These are phyloP conservation scores for Chaenocephalus aceratus DNA, from an alignment of 2,113 vertebrate species.

Conservation along the genomic window DNA sequence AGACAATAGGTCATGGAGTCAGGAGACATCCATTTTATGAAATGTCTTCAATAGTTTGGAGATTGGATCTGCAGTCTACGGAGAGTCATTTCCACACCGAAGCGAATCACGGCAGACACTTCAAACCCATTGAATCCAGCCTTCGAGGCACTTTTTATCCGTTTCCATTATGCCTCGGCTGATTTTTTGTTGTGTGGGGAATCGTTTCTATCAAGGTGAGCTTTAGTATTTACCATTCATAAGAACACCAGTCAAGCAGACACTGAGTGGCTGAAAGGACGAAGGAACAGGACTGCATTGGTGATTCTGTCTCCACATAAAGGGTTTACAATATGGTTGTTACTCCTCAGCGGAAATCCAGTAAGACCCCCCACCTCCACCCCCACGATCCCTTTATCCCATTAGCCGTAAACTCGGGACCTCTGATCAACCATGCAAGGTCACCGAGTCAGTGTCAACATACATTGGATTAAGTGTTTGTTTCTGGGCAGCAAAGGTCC, in stretches of 20 bases:
- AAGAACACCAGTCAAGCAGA: constrained; percentile 35
- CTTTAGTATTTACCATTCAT: constrained; percentile 43
- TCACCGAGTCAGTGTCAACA: constrained; percentile 51
- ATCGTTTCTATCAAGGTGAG: constrained; percentile 55
- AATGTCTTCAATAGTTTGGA: constrained; percentile 48
- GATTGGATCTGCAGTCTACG: constrained; percentile 42
- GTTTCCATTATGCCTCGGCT: constrained; percentile 40
- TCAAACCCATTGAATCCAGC: constrained; percentile 45
- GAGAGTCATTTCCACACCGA: constrained; percentile 29
- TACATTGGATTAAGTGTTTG: neutral
- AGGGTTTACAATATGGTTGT: constrained; percentile 32
- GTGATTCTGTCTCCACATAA: constrained; percentile 7
- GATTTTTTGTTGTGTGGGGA: constrained; percentile 51
- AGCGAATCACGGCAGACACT: constrained; percentile 29
- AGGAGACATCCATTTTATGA: constrained; percentile 39
- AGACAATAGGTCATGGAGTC: constrained; percentile 63
- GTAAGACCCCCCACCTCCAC: constrained; percentile 34
- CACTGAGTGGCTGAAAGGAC: constrained; percentile 28
- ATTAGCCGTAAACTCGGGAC: constrained; percentile 55
- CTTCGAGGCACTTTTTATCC: constrained; percentile 44
- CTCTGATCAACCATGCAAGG: constrained; percentile 54
- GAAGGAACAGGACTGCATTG: constrained; percentile 29
- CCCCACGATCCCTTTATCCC: constrained; percentile 40
- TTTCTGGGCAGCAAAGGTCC: constrained; percentile 6
- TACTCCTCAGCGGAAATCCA: constrained; percentile 45